Evolutionary conservation across 2,113 vertebrate genomes (phyloP).

Genomic region (Tiliqua scincoides): DNA sequence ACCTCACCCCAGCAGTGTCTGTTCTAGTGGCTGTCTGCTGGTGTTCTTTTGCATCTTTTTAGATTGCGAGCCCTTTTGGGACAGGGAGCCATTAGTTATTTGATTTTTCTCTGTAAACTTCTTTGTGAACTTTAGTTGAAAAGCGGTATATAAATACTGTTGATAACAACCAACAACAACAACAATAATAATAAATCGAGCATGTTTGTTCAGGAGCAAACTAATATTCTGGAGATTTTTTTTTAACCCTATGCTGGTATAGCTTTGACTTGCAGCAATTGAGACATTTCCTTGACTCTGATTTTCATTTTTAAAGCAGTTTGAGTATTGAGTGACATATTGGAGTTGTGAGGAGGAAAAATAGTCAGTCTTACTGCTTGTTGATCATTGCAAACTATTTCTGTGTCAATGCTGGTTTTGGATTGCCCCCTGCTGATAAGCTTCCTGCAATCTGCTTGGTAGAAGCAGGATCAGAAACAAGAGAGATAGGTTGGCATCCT

Average conservation of each 20-base stretch:
- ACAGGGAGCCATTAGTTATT: too few relatives aligned
- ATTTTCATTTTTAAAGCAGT: constrained; percentile 57
- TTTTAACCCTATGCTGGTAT: constrained; percentile 31
- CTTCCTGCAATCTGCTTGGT: constrained; percentile 3
- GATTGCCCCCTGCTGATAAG: constrained; percentile 65
- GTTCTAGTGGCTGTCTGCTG: too few relatives aligned
- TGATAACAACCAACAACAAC: too few relatives aligned
- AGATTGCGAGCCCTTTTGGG: too few relatives aligned
- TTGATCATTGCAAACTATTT: constrained; percentile 59
- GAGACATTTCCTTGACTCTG: constrained; percentile 44
- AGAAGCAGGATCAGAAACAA: constrained; percentile 9
- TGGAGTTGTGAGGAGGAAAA: constrained; percentile 47
- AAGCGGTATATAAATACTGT: too few relatives aligned
- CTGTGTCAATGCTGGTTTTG: constrained; percentile 34
- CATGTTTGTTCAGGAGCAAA: constrained; percentile 46
- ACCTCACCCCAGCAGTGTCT: too few relatives aligned
- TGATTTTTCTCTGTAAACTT: too few relatives aligned
- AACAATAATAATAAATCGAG: too few relatives aligned
- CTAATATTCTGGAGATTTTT: neutral
- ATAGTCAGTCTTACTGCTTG: constrained; percentile 42
- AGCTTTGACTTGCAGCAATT: constrained; percentile 31
- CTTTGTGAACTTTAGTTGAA: too few relatives aligned
- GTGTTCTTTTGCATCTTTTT: too few relatives aligned
- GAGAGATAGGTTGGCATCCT: neutral
- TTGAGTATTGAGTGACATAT: constrained; percentile 48